Base-by-base conservation (phyloP, 2,113 vertebrate species). In the Chlorodrepanis virens region DNA sequence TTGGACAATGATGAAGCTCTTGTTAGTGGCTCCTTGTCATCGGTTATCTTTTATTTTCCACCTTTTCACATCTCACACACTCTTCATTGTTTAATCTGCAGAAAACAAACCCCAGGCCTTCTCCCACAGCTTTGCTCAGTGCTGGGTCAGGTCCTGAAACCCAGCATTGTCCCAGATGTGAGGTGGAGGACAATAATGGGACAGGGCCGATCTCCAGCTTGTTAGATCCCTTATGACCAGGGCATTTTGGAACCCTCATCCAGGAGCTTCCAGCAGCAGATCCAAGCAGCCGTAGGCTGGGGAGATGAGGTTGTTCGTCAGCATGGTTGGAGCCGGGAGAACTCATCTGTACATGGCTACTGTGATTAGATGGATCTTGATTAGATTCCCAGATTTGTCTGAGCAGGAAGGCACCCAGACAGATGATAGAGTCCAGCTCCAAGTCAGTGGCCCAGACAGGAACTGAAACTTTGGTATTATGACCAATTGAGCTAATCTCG, bases 101-200 rank as follows among this genome's bases (percentile, higher is more conserved):
- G 25, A 57, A 67, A 65, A 65, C 16, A 61, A 75, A 53, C 37
- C 23, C 9, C 29, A 40, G 54, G 53, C 44, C 8, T 54, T 37
- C 17, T 60, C 44, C 15, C 6, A 1, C 17, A 27, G 24, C 28
- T 79, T 79, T 25, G 2, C 57, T 25, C 1, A 1, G 33, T 42
- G 44, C 68, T 77, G 2, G 1, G 35, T 54, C 44, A 2, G 1
- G 33, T 50, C 59, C 64, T 25, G 15, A 25, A 68, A 24, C 16
- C 60, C 42, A 25, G 50, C 9, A 1, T 33, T 60, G 40, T 27
- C 24, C 20, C 14, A 22, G 3, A 3, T 31, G 18, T 47, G 28
- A 60, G 25, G 21, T 0, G 24, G 35, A 84, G 27, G 45, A 37
- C 65, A 25, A n/a, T 5, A 12, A 4, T 0, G 2, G 33, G 33